Base-by-base conservation (phyloP, 92 coral and sea anemone species). In the Palythoa grandiflora region DNA sequence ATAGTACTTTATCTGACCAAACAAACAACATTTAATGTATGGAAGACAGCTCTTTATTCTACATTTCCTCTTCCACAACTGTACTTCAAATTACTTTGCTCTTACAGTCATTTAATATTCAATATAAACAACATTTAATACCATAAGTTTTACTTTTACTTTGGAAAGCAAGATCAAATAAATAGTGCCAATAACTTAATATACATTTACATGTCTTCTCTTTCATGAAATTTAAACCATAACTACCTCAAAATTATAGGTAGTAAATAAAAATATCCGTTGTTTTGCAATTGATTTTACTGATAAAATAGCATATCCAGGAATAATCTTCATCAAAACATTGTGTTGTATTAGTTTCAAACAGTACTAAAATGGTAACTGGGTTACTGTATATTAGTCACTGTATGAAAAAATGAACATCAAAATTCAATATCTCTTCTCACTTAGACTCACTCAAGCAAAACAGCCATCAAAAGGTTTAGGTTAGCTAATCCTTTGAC, bases 161-260 rank as follows among this genome's bases (percentile, higher is more conserved):
- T 20, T 75, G 15, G 9, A 77, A 78, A 60, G 71, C 84, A 60
- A 79, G 72, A 55, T 57, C 2, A 63, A 57, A 60, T 60, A 37
- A 50, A 55, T 55, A 1, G 15, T 55, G 17, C 14, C 20, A 16
- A 21, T 15, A 53, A 14, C 12, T 2, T 19, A 79, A 60, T 14
- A 9, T 17, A 19, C 2, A 55, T 55, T 44, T 44, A 8, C 7
- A 44, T 44, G 50, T 44, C 50, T 44, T 44, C 50, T 44, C 50
- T 44, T 44, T 44, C 50, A 1, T 12, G 44, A 39, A 1, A 1
- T 71, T 5, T 21, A 68, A 68, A 38, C 40, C 48, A 35, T 37
- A 35, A 44, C 7, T 44, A 44, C 50, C 7, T 28, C 28, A 28
- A 28, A 44, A 4, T 44, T 3, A 4, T 44, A 44, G 7, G 50